Evolutionary conservation across 2,888 invertebrate genomes (phyloP).

Genomic region (Dioctria linearis): DNA sequence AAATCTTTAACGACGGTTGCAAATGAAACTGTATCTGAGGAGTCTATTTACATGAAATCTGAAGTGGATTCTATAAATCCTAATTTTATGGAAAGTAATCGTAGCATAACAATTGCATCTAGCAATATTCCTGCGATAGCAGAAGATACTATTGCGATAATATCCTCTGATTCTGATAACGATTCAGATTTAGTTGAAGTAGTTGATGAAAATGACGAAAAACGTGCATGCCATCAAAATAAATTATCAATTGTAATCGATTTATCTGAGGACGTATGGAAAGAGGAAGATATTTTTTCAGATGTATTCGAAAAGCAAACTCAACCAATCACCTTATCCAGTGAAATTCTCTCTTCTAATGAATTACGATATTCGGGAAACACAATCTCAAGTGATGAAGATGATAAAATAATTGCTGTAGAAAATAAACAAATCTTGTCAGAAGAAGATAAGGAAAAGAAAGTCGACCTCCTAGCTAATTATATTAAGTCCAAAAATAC

Average conservation of each 20-base stretch:
- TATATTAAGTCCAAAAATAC: not conserved
- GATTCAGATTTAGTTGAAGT: slow-evolving; percentile 67
- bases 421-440: not conserved
- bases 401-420: not conserved
- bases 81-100: not conserved
- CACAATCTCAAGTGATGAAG: not conserved
- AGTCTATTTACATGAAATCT: not conserved
- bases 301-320: slow-evolving; percentile 74
- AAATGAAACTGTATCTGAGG: not conserved
- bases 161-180: slow-evolving; percentile 60
- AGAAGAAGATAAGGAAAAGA: not conserved
- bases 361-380: slow-evolving; percentile 12
- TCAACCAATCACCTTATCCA: slow-evolving; percentile 18
- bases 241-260: slow-evolving; percentile 71
- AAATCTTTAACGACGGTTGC: not conserved
- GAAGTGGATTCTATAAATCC: not conserved
- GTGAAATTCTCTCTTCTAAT: not conserved
- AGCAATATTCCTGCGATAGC: not conserved
- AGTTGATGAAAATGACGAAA: slow-evolving; percentile 27
- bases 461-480: not conserved
- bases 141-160: slow-evolving; percentile 57
- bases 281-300: slow-evolving; percentile 80
- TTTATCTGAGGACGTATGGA: slow-evolving; percentile 69
- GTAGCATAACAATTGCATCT: not conserved
- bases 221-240: slow-evolving; percentile 32